Conservation (phyloP, 2,113 vertebrate species). For the Speoplatyrhinus poulsoni region DNA sequence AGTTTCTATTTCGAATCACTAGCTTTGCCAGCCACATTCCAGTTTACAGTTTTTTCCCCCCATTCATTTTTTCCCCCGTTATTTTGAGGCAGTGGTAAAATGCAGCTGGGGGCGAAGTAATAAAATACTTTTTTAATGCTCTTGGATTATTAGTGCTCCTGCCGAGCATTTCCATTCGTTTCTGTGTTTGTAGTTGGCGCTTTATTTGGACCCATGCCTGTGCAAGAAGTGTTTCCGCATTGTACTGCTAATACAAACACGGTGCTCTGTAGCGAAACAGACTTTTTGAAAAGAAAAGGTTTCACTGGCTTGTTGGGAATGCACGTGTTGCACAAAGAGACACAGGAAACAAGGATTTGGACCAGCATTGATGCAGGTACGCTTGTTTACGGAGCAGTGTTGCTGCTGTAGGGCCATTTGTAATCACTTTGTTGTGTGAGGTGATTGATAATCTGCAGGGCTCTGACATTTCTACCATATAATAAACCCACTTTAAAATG, state of each 20-base stretch:
- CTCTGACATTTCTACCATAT: background rate
- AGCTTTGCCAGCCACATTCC: slow-evolving; percentile 25
- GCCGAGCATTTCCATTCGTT: slow-evolving; percentile 46
- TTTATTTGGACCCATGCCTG: slow-evolving; percentile 34
- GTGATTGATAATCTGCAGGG: background rate
- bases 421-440: background rate
- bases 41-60: slow-evolving; percentile 44
- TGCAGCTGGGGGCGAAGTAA: slow-evolving; percentile 40
- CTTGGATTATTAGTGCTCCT: slow-evolving; percentile 24
- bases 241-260: slow-evolving; percentile 34
- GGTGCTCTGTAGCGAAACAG: background rate
- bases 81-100: slow-evolving; percentile 24
- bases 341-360: background rate
- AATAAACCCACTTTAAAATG: background rate
- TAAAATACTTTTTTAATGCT: slow-evolving; percentile 28
- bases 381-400: background rate
- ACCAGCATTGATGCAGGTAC: background rate
- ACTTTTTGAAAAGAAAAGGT: background rate
- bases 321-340: background rate
- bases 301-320: background rate
- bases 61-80: slow-evolving; percentile 19
- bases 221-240: slow-evolving; percentile 10
- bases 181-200: slow-evolving; percentile 24
- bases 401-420: background rate
- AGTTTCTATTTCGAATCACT: slow-evolving; percentile 13